phyloP scores from a whole-genome alignment of 92 coral and sea anemone genomes.

The Bergia puertoricense region DNA sequence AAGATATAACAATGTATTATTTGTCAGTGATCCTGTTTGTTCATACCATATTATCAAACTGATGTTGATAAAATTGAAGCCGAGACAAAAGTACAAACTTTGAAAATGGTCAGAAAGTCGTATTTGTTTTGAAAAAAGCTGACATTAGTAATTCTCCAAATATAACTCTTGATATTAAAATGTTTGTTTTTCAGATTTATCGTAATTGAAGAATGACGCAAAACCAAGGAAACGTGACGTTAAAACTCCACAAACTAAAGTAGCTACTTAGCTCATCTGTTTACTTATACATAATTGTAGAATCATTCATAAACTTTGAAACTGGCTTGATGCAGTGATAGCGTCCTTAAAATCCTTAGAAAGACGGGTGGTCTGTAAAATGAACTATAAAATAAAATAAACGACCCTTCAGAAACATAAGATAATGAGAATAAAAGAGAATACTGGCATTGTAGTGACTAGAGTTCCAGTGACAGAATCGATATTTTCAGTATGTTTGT shows the following conservation, averaged over 20 bases:
- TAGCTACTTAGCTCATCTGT: background rate
- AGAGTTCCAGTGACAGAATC: background rate
- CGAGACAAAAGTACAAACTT: background rate
- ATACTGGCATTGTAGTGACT: background rate
- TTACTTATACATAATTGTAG: background rate
- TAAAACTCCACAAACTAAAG: background rate
- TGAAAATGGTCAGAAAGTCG: background rate
- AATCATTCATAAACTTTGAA: background rate
- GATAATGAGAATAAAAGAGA: background rate
- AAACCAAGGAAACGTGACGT: constrained; percentile 25
- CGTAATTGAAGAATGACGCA: constrained; percentile 20
- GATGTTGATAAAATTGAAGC: background rate
- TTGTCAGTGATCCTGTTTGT: background rate
- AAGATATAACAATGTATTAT: no score
- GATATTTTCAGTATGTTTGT: background rate
- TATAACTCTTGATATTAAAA: background rate
- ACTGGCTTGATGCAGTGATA: background rate
- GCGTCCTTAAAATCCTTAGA: no score
- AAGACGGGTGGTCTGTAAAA: background rate
- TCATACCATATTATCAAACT: background rate
- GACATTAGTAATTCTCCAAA: background rate
- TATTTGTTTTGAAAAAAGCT: background rate
- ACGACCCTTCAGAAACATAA: background rate
- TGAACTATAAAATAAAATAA: background rate
- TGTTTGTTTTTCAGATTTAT: background rate